Evolutionary conservation across 2,888 invertebrate genomes (phyloP).

Genomic region (Leptogaster cylindrica): DNA sequence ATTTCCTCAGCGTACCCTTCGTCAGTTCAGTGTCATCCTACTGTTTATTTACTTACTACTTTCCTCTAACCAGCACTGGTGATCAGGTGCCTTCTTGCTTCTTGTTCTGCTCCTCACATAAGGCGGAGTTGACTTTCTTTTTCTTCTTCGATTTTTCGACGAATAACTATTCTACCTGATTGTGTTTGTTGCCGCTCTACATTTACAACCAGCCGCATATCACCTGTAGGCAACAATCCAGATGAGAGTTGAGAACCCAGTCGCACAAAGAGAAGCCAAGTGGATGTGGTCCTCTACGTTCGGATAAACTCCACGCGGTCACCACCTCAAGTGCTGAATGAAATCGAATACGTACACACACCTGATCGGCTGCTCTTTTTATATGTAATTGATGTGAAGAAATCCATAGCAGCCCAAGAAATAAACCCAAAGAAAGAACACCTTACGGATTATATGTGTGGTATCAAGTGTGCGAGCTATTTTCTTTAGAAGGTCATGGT

Average conservation of each 20-base stretch:
- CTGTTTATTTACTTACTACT: conserved; percentile 24
- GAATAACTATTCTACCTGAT: not conserved
- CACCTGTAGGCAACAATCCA: conserved; percentile 41
- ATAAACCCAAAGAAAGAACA: conserved; percentile 45
- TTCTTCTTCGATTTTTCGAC: conserved; percentile 15
- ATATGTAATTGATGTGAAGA: conserved; percentile 25
- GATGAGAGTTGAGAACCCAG: not conserved
- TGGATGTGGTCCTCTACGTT: conserved; percentile 43
- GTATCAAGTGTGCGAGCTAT: conserved; percentile 58
- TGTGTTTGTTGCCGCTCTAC: conserved; percentile 34
- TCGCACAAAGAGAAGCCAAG: conserved; percentile 38
- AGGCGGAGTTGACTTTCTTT: conserved; percentile 44
- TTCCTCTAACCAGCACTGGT: conserved; percentile 15
- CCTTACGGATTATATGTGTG: conserved; percentile 47
- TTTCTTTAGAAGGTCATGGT: conserved; percentile 61
- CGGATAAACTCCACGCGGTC: conserved; percentile 38
- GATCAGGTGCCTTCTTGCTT: not conserved
- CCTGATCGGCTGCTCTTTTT: conserved; percentile 36
- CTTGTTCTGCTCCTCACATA: conserved; percentile 17
- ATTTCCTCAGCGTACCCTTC: conserved; percentile 41
- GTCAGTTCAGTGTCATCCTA: conserved; percentile 38
- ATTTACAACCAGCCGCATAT: conserved; percentile 29
- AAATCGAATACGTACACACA: conserved; percentile 25
- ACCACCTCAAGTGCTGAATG: conserved; percentile 19
- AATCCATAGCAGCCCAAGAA: conserved; percentile 23